These are phyloP conservation scores for Trilocha varians DNA, from an alignment of 2,888 invertebrate genomes.

Conservation along the genomic window DNA sequence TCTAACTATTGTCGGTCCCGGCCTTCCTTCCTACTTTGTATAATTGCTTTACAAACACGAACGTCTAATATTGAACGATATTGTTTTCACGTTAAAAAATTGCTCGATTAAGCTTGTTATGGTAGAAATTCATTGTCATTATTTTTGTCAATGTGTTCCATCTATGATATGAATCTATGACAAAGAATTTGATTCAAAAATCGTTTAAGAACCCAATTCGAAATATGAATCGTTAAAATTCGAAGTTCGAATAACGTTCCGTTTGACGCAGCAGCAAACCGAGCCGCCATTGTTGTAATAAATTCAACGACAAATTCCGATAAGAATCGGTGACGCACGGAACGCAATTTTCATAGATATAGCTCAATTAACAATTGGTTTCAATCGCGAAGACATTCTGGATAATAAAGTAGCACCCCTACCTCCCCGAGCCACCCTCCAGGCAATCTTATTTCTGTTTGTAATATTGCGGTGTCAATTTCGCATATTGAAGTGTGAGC, in stretches of 20 bases:
- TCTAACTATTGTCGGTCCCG: slow-evolving; percentile 61
- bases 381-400: slow-evolving; percentile 70
- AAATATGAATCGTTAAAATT: slow-evolving; percentile 33
- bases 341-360: slow-evolving; percentile 71
- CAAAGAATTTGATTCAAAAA: slow-evolving; percentile 14
- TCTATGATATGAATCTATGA: slow-evolving; percentile 6
- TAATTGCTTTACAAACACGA: slow-evolving; percentile 35
- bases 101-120: not conserved
- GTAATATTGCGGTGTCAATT: slow-evolving; percentile 73
- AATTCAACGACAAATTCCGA: slow-evolving; percentile 67
- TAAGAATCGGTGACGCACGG: slow-evolving; percentile 63
- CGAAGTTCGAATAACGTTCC: slow-evolving; percentile 38
- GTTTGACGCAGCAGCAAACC: slow-evolving; percentile 44
- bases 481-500: slow-evolving; percentile 68
- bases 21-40: slow-evolving; percentile 29
- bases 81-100: not conserved
- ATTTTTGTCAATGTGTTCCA: not conserved
- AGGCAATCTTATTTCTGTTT: slow-evolving; percentile 71
- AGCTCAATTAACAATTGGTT: slow-evolving; percentile 73
- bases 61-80: slow-evolving; percentile 13
- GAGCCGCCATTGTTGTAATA: slow-evolving; percentile 42
- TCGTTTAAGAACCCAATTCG: slow-evolving; percentile 17
- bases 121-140: not conserved
- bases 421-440: slow-evolving; percentile 30
- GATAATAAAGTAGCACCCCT: slow-evolving; percentile 62